Conservation (phyloP, 2,113 vertebrate species). For the Cairina moschata region DNA sequence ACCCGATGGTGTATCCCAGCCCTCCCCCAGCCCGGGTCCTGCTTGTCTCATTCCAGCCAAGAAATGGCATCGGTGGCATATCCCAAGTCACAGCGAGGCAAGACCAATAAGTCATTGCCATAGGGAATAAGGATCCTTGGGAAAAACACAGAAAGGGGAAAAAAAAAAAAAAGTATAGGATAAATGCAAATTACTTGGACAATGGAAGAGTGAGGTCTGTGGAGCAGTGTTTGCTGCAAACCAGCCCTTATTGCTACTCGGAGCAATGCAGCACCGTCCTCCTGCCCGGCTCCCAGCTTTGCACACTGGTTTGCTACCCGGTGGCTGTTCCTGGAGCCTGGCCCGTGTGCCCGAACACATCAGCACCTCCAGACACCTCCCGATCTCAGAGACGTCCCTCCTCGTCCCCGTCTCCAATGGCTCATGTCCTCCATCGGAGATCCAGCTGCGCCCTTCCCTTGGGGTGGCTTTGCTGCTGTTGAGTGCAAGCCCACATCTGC, state of each 20-base stretch:
- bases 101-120: background rate
- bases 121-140: background rate
- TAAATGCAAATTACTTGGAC: background rate
- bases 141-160: background rate
- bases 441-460: background rate
- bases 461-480: background rate
- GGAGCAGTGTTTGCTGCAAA: background rate
- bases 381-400: accelerated
- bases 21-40: background rate
- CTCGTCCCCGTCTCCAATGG: background rate
- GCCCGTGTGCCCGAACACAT: background rate
- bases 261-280: background rate
- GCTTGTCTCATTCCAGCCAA: accelerated
- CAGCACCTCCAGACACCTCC: background rate
- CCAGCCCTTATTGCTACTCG: background rate
- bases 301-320: background rate
- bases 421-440: background rate
- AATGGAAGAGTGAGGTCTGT: background rate
- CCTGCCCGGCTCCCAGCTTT: background rate
- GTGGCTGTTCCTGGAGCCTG: background rate
- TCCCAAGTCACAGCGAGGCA: background rate
- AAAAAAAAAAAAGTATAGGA: background rate
- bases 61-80: background rate
- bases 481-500: background rate
- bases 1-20: background rate